Evolutionary conservation across 1,140 invertebrate genomes (phyloP).

Genomic region (Zaprionus ghesquierei): DNA sequence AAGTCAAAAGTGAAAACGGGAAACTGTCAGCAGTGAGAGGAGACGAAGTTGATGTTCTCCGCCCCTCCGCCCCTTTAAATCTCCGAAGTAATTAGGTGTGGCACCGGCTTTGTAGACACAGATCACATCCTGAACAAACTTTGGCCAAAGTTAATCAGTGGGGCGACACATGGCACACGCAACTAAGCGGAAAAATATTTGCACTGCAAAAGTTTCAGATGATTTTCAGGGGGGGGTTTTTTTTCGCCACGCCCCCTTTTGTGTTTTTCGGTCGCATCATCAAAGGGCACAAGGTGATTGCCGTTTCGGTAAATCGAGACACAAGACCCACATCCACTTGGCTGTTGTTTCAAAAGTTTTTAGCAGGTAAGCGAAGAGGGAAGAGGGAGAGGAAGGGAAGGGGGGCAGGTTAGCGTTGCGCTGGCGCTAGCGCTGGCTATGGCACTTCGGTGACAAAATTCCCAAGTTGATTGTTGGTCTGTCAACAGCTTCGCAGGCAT

Average conservation of each 20-base stretch:
- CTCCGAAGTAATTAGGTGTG: constrained; percentile 70
- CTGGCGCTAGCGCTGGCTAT: constrained; percentile 43
- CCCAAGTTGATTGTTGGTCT: constrained; percentile 81
- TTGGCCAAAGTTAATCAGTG: constrained; percentile 73
- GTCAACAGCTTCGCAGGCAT: constrained; percentile 72
- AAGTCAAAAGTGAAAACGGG: constrained; percentile 36
- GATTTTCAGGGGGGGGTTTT: constrained; percentile 7
- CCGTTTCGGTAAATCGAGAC: constrained; percentile 71
- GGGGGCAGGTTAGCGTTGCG: too few relatives aligned
- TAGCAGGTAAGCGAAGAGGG: constrained; percentile 33
- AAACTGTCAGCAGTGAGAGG: not conserved
- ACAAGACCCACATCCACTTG: not conserved
- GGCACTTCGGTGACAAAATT: constrained; percentile 78
- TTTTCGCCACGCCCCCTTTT: not conserved
- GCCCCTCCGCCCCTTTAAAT: constrained; percentile 27
- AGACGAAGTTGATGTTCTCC: not conserved
- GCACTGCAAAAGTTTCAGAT: constrained; percentile 54
- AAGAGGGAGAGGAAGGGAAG: not conserved
- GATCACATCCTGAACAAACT: constrained; percentile 54
- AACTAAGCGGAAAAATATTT: constrained; percentile 80
- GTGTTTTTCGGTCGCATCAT: constrained; percentile 40
- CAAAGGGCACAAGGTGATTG: constrained; percentile 65
- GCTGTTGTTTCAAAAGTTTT: constrained; percentile 63
- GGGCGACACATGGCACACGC: constrained; percentile 71
- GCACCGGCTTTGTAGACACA: constrained; percentile 16